Evolutionary conservation across 2,113 vertebrate genomes (phyloP).

Genomic region (Corythornis madagascariensis): DNA sequence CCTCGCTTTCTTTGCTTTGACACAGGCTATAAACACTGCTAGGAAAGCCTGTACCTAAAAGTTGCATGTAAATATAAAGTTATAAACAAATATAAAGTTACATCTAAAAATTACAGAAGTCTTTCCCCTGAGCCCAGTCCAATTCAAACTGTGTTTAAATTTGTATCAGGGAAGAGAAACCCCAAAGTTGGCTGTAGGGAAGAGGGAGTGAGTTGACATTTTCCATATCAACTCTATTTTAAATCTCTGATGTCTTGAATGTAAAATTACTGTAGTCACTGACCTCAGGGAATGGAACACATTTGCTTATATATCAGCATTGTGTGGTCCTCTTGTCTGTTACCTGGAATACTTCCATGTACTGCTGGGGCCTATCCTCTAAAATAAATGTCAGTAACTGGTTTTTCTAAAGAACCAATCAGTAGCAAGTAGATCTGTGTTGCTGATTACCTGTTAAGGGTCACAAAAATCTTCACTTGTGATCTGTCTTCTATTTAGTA

Average conservation of each 20-base stretch:
- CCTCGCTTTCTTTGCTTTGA: not conserved
- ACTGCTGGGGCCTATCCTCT: not conserved
- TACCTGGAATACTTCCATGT: not conserved
- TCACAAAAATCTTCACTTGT: not conserved
- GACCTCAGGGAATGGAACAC: not conserved
- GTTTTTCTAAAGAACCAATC: not conserved
- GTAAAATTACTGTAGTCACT: not conserved
- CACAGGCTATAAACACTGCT: not conserved
- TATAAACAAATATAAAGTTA: not conserved
- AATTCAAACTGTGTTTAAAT: not conserved
- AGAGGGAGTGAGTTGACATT: not conserved
- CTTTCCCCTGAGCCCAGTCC: not conserved
- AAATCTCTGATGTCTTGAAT: not conserved
- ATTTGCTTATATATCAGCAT: not conserved
- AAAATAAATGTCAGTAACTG: not conserved
- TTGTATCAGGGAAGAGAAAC: not conserved
- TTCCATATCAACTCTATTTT: not conserved
- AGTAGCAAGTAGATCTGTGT: not conserved
- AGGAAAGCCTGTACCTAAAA: not conserved
- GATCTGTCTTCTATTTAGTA: not conserved
- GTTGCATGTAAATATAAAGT: not conserved
- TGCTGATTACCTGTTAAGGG: not conserved
- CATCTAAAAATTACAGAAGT: not conserved
- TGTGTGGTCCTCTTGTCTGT: not conserved
- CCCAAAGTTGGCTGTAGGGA: not conserved